phyloP scores from a whole-genome alignment of 2,113 vertebrate genomes.

The Tretioscincus oriximinensis region DNA sequence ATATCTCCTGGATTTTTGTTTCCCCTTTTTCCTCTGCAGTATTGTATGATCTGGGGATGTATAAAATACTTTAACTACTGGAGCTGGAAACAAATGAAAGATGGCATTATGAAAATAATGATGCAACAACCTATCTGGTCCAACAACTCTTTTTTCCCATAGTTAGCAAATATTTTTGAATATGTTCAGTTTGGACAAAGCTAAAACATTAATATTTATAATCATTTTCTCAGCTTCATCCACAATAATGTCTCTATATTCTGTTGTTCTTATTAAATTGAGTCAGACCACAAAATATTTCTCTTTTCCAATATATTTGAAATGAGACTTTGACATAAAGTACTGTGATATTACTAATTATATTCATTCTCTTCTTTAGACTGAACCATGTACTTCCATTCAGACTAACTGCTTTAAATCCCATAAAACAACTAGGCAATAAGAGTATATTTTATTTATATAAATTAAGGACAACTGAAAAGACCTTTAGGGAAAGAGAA shows the following conservation, averaged over 20 bases:
- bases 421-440: background rate
- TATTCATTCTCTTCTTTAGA: too few relatives aligned
- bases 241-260: background rate
- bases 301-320: background rate
- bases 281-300: background rate
- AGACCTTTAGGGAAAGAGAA: background rate
- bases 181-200: too few relatives aligned
- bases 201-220: background rate
- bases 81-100: conserved; percentile 15
- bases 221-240: background rate
- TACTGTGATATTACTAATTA: too few relatives aligned
- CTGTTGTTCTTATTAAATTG: background rate
- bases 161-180: background rate
- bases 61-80: conserved; percentile 7
- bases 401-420: background rate
- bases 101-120: background rate
- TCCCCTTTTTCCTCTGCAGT: background rate
- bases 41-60: background rate
- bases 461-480: background rate
- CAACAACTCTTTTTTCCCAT: too few relatives aligned
- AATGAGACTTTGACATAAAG: background rate
- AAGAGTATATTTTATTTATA: background rate
- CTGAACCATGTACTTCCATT: background rate
- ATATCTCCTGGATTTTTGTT: conserved; percentile 9
- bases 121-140: too few relatives aligned